Evolutionary conservation across 2,797 vertebrate genomes (phyloP), one percentile per base, ranked within the genome.

Genomic region (Rhabdophis nuchalis): DNA sequence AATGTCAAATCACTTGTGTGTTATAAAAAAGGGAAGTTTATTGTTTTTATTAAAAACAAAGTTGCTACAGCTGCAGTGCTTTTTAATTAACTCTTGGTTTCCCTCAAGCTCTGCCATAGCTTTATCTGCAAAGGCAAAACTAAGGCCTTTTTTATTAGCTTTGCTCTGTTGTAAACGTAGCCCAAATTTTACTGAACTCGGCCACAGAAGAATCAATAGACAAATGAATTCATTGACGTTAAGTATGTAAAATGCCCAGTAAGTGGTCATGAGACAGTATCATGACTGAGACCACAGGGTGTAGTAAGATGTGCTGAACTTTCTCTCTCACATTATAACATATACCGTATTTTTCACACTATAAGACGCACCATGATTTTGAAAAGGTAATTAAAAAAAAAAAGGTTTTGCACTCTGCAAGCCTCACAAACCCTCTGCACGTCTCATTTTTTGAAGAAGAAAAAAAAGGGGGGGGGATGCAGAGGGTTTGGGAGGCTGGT

Each of bases 1-100:
- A 96, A 94, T 96, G 95, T 97, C 97, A 97, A 97, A 96, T 97
- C 97, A 96, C 97, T 96, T 94, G 97, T 96, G 97, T 97, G 95
- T 97, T 97, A 97, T 97, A 98, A 98, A 93, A 93, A 96, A 94
- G 89, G 91, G 94, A 97, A 97, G 93, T 96, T 97, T 96, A 97
- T 96, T 94, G 86, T 87, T 96, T 97, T 97, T 97, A 97, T 97
- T 96, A 96, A 97, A 97, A 95, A 96, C 93, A 95, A 95, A 87
- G 95, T 96, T 95, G 93, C 94, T 95, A 57, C 90, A 77, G 68
- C 68, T 93, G 87, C 86, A 41, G 89, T 94, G 90, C 95, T 96
- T 95, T 82, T 95, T 32, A 54, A 93, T 97, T 98, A 97, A 97
- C 95, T 94, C 95, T 94, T 97, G 68, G 90, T 91, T 91, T 50